Evolutionary conservation across 2,888 invertebrate genomes (phyloP), one percentile per base, ranked within the genome.

Genomic region (Chrysodeixis includens): DNA sequence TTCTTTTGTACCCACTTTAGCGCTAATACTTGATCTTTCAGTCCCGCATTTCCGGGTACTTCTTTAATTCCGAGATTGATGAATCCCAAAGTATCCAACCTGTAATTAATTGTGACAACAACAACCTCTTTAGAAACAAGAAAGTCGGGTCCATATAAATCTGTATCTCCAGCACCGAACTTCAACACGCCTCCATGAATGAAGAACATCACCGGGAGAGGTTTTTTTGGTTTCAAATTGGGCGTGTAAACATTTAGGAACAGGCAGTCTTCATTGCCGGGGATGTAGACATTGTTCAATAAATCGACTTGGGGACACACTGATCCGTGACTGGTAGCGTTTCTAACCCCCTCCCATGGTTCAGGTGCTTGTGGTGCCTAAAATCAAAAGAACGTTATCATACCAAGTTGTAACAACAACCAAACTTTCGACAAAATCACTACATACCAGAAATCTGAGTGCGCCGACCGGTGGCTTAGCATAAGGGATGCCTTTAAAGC

Each of bases 11-110:
- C 82, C 88, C 88, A 89, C 64, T 71, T 81, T 3, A 88, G 67
- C 5, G 86, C 88, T 30, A 79, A 76, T 1, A 86, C 80, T 70
- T 88, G 88, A 63, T 89, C 88, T 64, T 88, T 87, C 54, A 89
- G 66, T 0, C 84, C 88, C 16, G 87, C 85, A 60, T 89, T 89
- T 14, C 88, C 88, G 20, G 88, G 85, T 9, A 85, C 86, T 22
- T 86, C 85, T 64, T 81, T 62, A 0, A 69, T 79, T n/a, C 40
- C 40, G 26, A 88, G 66, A 44, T 86, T 83, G 0, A 89, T 75
- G 66, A 86, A 88, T 3, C 89, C 89, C 10, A 89, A 62, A 0
- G 77, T 80, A 58, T 85, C 88, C 9, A 88, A 71, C 53, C 89
- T 81, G 57, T 88, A 88, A 67, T 89, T 89, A 7, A 87, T 52